A percentile compares a stretch with the other conserved stretches of the same genome.
These are phyloP conservation scores for Cabera pusaria DNA, from an alignment of 2,888 invertebrate genomes.

Conservation along the genomic window DNA sequence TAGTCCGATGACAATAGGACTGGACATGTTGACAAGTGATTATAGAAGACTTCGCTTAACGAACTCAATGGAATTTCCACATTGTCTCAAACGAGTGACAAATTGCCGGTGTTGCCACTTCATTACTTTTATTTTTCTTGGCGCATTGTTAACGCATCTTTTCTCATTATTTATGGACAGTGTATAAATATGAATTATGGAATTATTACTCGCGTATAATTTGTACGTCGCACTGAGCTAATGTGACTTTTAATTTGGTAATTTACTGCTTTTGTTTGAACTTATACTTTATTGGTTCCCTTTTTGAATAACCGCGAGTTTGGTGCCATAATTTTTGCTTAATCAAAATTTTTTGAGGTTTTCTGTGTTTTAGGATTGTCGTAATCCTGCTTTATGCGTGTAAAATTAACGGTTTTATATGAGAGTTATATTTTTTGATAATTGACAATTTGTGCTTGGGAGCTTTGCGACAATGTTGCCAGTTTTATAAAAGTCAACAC, in stretches of 20 bases:
- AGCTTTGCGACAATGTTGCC: constrained; percentile 1
- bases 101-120: constrained; percentile 49
- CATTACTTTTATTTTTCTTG: constrained; percentile 48
- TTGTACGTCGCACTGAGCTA: constrained; percentile 53
- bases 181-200: constrained; percentile 59
- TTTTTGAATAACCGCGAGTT: constrained; percentile 23
- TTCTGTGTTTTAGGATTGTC: constrained; percentile 15
- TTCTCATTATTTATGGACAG: constrained; percentile 54
- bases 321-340: constrained; percentile 22
- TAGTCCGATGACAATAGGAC: constrained; percentile 66
- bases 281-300: constrained; percentile 25
- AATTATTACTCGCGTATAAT: constrained; percentile 62
- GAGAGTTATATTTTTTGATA: constrained; percentile 15
- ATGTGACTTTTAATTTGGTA: constrained; percentile 60
- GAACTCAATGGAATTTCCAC: constrained; percentile 60
- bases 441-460: constrained; percentile 15
- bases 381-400: constrained; percentile 21
- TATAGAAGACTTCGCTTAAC: constrained; percentile 53
- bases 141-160: constrained; percentile 50
- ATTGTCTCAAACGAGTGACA: constrained; percentile 65
- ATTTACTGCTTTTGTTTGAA: constrained; percentile 69
- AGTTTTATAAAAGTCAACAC: constrained; percentile 21
- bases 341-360: constrained; percentile 35
- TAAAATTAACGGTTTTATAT: constrained; percentile 9
- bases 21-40: constrained; percentile 67